phyloP scores from a whole-genome alignment of 2,113 vertebrate species.

The Varanus salvator region DNA sequence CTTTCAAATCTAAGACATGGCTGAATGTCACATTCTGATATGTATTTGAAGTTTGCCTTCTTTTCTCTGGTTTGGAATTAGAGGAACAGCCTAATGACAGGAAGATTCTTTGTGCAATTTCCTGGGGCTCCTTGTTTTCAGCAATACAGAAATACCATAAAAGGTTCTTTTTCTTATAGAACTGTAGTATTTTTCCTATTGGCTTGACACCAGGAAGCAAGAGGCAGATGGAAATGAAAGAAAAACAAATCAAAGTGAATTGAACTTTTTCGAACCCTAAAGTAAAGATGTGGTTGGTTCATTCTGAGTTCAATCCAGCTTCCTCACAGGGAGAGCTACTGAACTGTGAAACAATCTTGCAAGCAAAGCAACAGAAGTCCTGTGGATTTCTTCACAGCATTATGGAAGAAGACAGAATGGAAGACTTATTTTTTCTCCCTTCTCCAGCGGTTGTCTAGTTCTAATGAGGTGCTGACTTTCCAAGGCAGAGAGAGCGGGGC shows the following conservation, averaged over 20 bases:
- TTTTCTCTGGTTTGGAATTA: conserved; percentile 22
- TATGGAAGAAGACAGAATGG: background rate
- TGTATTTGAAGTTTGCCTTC: background rate
- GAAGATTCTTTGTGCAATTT: conserved; percentile 33
- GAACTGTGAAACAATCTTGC: conserved; percentile 20
- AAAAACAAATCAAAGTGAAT: conserved; percentile 52
- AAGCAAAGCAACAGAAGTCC: conserved; percentile 18
- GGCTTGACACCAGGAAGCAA: conserved; percentile 43
- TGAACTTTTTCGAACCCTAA: conserved; percentile 48
- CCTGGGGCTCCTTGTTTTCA: conserved; percentile 41
- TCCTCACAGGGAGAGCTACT: conserved; percentile 18
- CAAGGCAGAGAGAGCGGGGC: too few species aligned
- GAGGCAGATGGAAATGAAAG: conserved; percentile 47
- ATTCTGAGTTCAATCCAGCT: conserved; percentile 24
- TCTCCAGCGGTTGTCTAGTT: background rate
- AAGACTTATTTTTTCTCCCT: background rate
- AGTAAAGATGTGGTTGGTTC: conserved; percentile 36
- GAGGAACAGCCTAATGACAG: conserved; percentile 10
- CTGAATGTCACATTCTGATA: conserved; percentile 23
- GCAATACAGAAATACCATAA: conserved; percentile 34
- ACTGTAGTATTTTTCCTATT: conserved; percentile 56
- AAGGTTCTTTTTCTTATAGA: conserved; percentile 42
- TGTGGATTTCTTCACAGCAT: background rate
- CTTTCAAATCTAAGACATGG: background rate
- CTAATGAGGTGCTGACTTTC: background rate